Percentiles rank a stretch among this genome's conserved stretches.
Evolutionary conservation across 2,888 invertebrate species (phyloP).

Genomic region (Andrena dorsata): DNA sequence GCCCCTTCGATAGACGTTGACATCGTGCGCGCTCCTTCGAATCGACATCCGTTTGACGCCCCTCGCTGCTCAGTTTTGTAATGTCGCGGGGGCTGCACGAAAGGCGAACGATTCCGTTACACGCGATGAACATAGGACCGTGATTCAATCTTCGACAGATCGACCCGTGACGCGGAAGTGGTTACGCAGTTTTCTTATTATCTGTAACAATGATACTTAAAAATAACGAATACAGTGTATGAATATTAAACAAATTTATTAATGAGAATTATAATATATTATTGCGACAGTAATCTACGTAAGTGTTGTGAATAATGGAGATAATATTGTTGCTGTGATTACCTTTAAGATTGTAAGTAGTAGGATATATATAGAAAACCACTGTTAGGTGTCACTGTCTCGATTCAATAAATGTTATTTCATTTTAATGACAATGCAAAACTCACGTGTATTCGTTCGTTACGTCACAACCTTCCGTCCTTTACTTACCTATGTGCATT

Average conservation of each 20-base stretch:
- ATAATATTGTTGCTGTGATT: constrained; percentile 86
- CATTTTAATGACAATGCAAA: constrained; percentile 79
- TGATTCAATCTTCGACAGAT: constrained; percentile 3
- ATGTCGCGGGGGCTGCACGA: background rate
- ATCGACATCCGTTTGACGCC: background rate
- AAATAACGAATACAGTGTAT: constrained; percentile 80
- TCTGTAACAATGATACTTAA: constrained; percentile 78
- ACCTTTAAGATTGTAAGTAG: constrained; percentile 85
- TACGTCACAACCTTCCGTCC: background rate
- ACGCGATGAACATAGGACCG: background rate
- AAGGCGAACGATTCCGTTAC: background rate
- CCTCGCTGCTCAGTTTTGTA: too few relatives aligned
- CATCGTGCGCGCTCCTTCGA: background rate
- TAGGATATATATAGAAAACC: constrained; percentile 80
- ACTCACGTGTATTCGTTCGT: constrained; percentile 51
- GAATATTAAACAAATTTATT: constrained; percentile 82
- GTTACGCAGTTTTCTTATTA: constrained; percentile 72
- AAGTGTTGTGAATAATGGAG: constrained; percentile 85
- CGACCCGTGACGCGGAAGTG: constrained; percentile 68
- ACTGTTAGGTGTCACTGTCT: constrained; percentile 85
- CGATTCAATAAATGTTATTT: constrained; percentile 85
- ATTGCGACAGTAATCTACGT: constrained; percentile 85
- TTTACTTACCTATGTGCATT: background rate
- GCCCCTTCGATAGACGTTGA: background rate
- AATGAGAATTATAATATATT: constrained; percentile 83